Evolutionary conservation across 1,140 invertebrate genomes (phyloP).

Genomic region (Drosophila subpulchrella): DNA sequence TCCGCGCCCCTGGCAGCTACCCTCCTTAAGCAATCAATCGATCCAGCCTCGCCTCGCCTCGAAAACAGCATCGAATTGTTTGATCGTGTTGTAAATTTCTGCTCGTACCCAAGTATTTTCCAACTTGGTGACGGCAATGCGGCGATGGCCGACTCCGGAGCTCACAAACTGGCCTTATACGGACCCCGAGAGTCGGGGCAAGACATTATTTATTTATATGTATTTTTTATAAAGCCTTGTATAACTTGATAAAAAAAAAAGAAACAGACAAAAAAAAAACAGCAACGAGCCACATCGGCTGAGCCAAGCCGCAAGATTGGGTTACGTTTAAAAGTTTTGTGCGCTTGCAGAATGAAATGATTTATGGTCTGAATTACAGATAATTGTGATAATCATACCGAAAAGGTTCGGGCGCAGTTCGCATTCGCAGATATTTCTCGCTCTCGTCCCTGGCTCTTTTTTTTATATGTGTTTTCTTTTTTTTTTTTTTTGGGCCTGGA

Average conservation of each 20-base stretch:
- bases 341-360: slow-evolving; percentile 77
- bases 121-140: slow-evolving; percentile 57
- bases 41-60: slow-evolving; percentile 51
- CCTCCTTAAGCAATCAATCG: slow-evolving; percentile 61
- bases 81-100: slow-evolving; percentile 77
- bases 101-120: slow-evolving; percentile 45
- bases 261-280: slow-evolving; percentile 12
- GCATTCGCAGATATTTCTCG: slow-evolving; percentile 61
- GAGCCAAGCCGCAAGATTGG: slow-evolving; percentile 59
- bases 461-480: neutral
- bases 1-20: neutral
- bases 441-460: neutral
- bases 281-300: slow-evolving; percentile 6
- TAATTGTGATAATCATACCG: slow-evolving; percentile 84
- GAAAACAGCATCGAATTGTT: slow-evolving; percentile 64
- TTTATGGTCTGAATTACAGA: slow-evolving; percentile 84
- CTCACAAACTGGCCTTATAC: slow-evolving; percentile 49
- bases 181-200: slow-evolving; percentile 27
- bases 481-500: slow-evolving; percentile 33
- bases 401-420: slow-evolving; percentile 72
- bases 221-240: slow-evolving; percentile 69
- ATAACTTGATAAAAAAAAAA: slow-evolving; percentile 65
- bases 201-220: slow-evolving; percentile 73
- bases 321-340: slow-evolving; percentile 75
- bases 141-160: slow-evolving; percentile 27